Conservation (phyloP, 2,888 invertebrate genomes). For the Fragum fragum region DNA sequence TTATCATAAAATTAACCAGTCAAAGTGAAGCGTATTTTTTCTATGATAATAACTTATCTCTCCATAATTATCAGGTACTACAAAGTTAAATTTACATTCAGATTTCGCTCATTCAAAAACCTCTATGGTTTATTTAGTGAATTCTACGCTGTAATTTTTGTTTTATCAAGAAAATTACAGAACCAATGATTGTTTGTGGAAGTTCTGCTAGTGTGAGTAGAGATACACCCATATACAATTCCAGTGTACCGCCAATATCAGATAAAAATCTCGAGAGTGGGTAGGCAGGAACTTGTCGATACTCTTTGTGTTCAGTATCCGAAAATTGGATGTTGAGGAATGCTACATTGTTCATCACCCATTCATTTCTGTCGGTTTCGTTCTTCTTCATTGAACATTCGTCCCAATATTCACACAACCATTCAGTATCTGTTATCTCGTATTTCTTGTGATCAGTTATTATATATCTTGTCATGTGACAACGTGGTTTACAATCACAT, state of each 20-base stretch:
- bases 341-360: neutral
- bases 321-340: neutral
- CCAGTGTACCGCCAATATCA: neutral
- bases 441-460: neutral
- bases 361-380: neutral
- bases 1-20: no score
- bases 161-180: neutral
- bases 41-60: no score
- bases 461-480: neutral
- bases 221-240: neutral
- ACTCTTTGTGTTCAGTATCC: neutral
- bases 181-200: neutral
- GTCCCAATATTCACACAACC: neutral
- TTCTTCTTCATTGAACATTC: neutral
- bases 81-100: no score
- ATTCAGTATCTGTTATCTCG: neutral
- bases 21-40: no score
- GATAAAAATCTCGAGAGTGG: neutral
- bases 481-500: slow-evolving; percentile 3
- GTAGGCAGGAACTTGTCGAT: neutral
- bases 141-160: neutral
- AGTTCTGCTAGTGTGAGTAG: neutral
- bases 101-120: no score
- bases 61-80: no score
- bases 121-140: no score